Percentiles rank a stretch among this genome's conserved stretches.
phyloP scores from a whole-genome alignment of 2,888 invertebrate species.

The Apamea monoglypha region DNA sequence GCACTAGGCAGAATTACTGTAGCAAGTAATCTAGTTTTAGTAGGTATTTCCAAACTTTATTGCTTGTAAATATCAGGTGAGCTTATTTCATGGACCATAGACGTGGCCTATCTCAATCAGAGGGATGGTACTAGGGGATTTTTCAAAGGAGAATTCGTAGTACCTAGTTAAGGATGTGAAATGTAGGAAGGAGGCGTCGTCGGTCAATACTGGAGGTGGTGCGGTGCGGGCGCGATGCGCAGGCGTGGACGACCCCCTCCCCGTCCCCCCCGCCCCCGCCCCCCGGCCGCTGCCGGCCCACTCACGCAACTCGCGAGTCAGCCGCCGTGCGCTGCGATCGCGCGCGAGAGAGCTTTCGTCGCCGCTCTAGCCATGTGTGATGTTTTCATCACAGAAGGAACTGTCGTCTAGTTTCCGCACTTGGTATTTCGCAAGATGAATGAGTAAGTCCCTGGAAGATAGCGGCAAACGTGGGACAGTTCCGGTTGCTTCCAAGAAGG shows the following conservation, averaged over 20 bases:
- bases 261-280: conserved; percentile 75
- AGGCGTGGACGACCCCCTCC: conserved; percentile 78
- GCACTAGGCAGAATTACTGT: conserved; percentile 21
- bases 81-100: conserved; percentile 73
- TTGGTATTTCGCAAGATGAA: conserved; percentile 77
- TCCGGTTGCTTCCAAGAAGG: conserved; percentile 69
- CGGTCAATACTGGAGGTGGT: conserved; percentile 90
- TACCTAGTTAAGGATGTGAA: conserved; percentile 90
- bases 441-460: conserved; percentile 74
- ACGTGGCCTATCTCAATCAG: conserved; percentile 86
- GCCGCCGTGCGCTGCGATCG: conserved; percentile 88
- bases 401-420: conserved; percentile 79
- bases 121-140: conserved; percentile 86
- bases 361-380: conserved; percentile 86
- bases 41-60: conserved; percentile 54
- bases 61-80: conserved; percentile 70
- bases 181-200: conserved; percentile 89
- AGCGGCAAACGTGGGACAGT: conserved; percentile 67
- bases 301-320: conserved; percentile 89
- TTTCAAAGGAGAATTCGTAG: conserved; percentile 88
- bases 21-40: conserved; percentile 34
- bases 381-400: conserved; percentile 87
- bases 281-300: conserved; percentile 77
- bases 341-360: conserved; percentile 81
- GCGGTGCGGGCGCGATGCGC: conserved; percentile 86